Conservation (phyloP, 1,140 invertebrate species). For the Agrypnia vestita region DNA sequence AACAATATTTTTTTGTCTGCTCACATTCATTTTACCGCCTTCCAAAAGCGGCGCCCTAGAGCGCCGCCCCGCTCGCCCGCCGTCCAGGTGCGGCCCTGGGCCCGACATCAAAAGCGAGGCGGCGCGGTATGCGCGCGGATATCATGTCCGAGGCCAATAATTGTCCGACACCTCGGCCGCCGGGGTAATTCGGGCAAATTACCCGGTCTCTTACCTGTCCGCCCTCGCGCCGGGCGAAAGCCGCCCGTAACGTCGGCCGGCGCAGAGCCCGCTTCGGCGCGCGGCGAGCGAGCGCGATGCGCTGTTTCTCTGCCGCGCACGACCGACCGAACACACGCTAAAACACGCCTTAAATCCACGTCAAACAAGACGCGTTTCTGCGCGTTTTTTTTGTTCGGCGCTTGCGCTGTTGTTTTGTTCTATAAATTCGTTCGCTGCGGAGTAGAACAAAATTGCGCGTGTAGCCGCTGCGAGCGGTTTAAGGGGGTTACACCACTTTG, state of each 20-base stretch:
- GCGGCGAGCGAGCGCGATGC: background rate
- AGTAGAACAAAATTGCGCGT: background rate
- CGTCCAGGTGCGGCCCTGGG: no score
- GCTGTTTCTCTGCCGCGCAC: background rate
- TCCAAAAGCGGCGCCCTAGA: no score
- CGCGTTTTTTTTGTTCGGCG: background rate
- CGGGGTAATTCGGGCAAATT: constrained; percentile 11
- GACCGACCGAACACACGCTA: background rate
- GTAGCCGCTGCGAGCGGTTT: background rate
- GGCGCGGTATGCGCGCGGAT: constrained; percentile 7
- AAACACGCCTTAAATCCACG: constrained; percentile 8
- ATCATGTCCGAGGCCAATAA: constrained; percentile 16
- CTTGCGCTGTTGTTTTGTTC: background rate
- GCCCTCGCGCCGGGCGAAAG: background rate
- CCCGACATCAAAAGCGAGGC: background rate
- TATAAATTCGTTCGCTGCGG: background rate
- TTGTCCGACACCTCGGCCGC: constrained; percentile 13
- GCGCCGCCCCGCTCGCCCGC: no score
- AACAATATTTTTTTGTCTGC: no score
- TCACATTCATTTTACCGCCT: no score
- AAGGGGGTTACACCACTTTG: no score
- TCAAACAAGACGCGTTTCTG: constrained; percentile 12
- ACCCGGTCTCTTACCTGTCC: background rate
- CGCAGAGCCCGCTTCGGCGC: background rate
- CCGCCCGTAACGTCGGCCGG: background rate